These are phyloP conservation scores for Pteria penguin DNA, from an alignment of 2,888 invertebrate genomes.

Conservation along the genomic window DNA sequence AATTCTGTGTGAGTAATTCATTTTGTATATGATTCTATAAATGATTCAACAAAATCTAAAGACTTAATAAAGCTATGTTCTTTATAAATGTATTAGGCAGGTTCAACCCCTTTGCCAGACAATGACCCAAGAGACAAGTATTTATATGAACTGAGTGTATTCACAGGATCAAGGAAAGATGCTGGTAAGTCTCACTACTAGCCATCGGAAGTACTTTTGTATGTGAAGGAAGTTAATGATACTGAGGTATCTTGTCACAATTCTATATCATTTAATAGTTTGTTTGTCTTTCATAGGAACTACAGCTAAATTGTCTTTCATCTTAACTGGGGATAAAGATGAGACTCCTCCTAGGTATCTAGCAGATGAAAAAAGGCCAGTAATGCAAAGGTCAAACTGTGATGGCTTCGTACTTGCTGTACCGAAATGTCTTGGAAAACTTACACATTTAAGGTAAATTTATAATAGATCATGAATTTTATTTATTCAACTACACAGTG, in stretches of 20 bases:
- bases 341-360: constrained; percentile 56
- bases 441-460: constrained; percentile 51
- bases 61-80: not conserved
- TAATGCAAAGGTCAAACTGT: constrained; percentile 70
- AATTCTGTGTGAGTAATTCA: too few relatives aligned
- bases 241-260: too few relatives aligned
- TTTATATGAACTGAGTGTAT: constrained; percentile 75
- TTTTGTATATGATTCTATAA: not conserved
- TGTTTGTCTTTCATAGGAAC: constrained; percentile 45
- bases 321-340: constrained; percentile 57
- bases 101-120: constrained; percentile 66
- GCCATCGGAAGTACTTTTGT: too few relatives aligned
- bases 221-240: too few relatives aligned
- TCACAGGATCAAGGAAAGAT: constrained; percentile 67
- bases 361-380: constrained; percentile 61
- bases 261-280: not conserved
- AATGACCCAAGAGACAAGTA: constrained; percentile 74
- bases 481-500: too few relatives aligned
- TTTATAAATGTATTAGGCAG: constrained; percentile 47
- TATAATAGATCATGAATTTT: not conserved
- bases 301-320: constrained; percentile 57
- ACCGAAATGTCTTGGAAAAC: constrained; percentile 53
- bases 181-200: constrained; percentile 49
- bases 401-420: constrained; percentile 73
- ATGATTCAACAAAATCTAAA: not conserved